Base-by-base conservation (phyloP, 2,888 invertebrate genomes). In the Monochamus alternatus region DNA sequence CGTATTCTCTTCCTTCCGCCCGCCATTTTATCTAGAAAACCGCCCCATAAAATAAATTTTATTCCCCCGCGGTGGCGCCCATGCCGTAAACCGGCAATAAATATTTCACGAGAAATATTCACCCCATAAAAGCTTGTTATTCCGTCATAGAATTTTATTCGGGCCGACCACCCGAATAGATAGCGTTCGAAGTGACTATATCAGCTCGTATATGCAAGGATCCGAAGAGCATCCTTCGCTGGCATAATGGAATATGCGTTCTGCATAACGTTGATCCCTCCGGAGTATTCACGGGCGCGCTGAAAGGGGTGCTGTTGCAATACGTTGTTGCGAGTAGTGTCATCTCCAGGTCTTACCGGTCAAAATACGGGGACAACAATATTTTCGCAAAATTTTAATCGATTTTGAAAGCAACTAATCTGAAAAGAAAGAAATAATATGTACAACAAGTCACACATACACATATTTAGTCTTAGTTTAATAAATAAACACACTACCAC, bases 51-150 rank as follows among this genome's bases (percentile, higher is more conserved):
- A 55, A 14, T 55, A 55, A 55, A 22, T 55, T 12, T 55, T 55
- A 55, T 55, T n/a, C 55, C 55, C 55, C 55, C n/a, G 14, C n/a
- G 14, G 55, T 3, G 55, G 14, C 55, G 55, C 55, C 55, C 14
- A 12, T 51, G 30, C n/a, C 30, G 47, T 65, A 51, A 65, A 65
- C 44, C 51, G 51, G 14, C 65, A 22, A 65, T 65, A 64, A 38
- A 64, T 64, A 65, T 65, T 65, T 51, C 65, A 10, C 51, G 47
- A 5, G 14, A 51, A 51, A 65, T 47, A 30, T 43, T 64, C 65
- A 47, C 65, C 51, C 47, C 47, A 65, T 65, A 65, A 65, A 65
- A 65, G n/a, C 65, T 43, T 30, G 65, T 65, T 65, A 65, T 51
- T 22, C 8, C 30, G 43, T 38, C n/a, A 51, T 65, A 47, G 30